These are phyloP conservation scores for Phrynocephalus guinanensis DNA, from an alignment of 2,797 vertebrate genomes.

Conservation along the genomic window DNA sequence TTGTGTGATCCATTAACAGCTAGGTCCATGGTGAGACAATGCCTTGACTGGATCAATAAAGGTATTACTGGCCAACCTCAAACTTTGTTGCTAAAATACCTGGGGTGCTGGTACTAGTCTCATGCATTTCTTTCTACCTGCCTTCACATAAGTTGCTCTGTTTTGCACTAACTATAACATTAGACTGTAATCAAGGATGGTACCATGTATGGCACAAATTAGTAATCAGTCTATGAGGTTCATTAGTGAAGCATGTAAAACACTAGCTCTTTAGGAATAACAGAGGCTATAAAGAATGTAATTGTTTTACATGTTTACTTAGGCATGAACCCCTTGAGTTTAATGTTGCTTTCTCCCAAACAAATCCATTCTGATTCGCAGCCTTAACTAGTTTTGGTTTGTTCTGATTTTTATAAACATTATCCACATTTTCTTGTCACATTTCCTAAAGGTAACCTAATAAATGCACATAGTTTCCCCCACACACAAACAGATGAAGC, in stretches of 20 bases:
- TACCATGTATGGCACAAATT: not conserved
- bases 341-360: not conserved
- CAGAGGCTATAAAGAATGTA: not conserved
- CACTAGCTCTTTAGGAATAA: not conserved
- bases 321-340: not conserved
- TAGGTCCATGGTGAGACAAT: no score
- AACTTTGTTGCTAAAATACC: no score
- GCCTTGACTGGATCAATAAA: no score
- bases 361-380: not conserved
- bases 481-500: not conserved
- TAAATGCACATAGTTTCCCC: not conserved
- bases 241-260: not conserved
- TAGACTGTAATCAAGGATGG: not conserved
- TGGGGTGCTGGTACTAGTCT: no score
- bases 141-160: not conserved
- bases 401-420: not conserved
- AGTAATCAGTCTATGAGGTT: not conserved
- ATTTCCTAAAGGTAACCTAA: not conserved
- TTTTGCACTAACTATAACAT: not conserved
- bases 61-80: no score
- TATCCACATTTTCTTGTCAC: not conserved
- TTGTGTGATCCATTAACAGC: no score
- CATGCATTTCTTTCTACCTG: not conserved
- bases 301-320: not conserved
- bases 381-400: not conserved